Conservation (phyloP, 2,113 vertebrate genomes). For the Columbina picui region DNA sequence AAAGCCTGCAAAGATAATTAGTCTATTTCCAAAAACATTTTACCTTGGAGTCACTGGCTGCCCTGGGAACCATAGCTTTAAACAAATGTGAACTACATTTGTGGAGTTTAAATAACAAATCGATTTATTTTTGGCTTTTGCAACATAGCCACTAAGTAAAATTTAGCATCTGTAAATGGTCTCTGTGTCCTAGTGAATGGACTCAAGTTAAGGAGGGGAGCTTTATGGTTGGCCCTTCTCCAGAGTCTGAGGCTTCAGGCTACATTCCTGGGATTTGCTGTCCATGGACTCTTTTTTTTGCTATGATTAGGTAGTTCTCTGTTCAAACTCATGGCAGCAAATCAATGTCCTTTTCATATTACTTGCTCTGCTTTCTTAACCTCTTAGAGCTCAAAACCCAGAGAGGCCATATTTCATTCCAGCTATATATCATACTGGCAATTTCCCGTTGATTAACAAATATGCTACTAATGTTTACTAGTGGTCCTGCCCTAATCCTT, state of each 20-base stretch:
- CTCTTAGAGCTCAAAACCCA: slow-evolving; percentile 42
- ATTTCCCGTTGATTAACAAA: slow-evolving; percentile 55
- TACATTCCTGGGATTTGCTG: slow-evolving; percentile 45
- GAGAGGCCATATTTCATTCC: slow-evolving; percentile 26
- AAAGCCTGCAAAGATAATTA: slow-evolving; percentile 7
- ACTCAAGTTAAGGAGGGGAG: not conserved
- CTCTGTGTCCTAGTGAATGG: slow-evolving; percentile 47
- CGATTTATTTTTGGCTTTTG: slow-evolving; percentile 49
- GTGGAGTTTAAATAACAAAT: slow-evolving; percentile 38
- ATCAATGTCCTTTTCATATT: slow-evolving; percentile 59
- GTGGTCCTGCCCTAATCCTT: slow-evolving; percentile 45
- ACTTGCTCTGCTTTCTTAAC: slow-evolving; percentile 53
- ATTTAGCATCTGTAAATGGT: slow-evolving; percentile 55
- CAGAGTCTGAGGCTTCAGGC: slow-evolving; percentile 52
- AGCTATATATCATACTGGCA: slow-evolving; percentile 42
- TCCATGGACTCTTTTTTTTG: slow-evolving; percentile 40
- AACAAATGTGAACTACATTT: slow-evolving; percentile 20
- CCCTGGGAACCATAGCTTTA: slow-evolving; percentile 17
- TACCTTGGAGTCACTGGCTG: slow-evolving; percentile 6
- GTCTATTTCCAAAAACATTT: not conserved
- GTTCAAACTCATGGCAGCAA: slow-evolving; percentile 20
- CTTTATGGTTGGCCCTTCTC: slow-evolving; percentile 33
- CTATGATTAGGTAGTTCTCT: slow-evolving; percentile 43
- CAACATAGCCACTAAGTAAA: slow-evolving; percentile 9
- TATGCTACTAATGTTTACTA: slow-evolving; percentile 37